Percentiles rank a stretch among this genome's conserved stretches.
Evolutionary conservation across 1,140 invertebrate species (phyloP).

Genomic region (Platyscapa corneri): DNA sequence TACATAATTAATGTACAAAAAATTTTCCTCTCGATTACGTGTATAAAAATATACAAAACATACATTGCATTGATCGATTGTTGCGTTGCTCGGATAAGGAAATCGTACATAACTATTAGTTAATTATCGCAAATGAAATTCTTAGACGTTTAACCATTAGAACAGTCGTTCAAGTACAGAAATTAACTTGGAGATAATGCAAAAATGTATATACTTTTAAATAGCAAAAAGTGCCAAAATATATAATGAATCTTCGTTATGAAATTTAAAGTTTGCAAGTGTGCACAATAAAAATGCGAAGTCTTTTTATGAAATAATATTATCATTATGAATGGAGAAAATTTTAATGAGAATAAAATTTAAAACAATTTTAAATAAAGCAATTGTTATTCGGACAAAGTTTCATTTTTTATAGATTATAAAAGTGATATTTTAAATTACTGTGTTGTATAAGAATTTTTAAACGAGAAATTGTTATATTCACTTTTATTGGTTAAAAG

Average conservation of each 20-base stretch:
- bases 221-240: slow-evolving; percentile 51
- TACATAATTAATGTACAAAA: slow-evolving; percentile 68
- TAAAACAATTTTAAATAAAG: not conserved
- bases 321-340: not conserved
- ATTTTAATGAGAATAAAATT: not conserved
- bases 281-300: slow-evolving; percentile 12
- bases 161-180: slow-evolving; percentile 10
- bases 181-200: slow-evolving; percentile 37
- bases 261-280: slow-evolving; percentile 4
- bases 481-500: not conserved
- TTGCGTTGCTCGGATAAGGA: slow-evolving; percentile 2
- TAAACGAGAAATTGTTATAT: not conserved
- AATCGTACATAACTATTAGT: no score
- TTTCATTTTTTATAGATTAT: not conserved
- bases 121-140: slow-evolving; percentile 1
- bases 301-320: slow-evolving; percentile 1
- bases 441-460: not conserved
- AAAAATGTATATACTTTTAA: slow-evolving; percentile 47
- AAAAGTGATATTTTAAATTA: not conserved
- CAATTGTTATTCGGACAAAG: not conserved
- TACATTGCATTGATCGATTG: slow-evolving; percentile 5
- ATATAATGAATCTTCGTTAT: slow-evolving; percentile 32
- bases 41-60: slow-evolving; percentile 57
- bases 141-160: slow-evolving; percentile 2
- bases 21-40: slow-evolving; percentile 58